Evolutionary conservation across 2,888 invertebrate species (phyloP), one percentile per base, ranked within the genome.

Genomic region (Dasypolia templi): DNA sequence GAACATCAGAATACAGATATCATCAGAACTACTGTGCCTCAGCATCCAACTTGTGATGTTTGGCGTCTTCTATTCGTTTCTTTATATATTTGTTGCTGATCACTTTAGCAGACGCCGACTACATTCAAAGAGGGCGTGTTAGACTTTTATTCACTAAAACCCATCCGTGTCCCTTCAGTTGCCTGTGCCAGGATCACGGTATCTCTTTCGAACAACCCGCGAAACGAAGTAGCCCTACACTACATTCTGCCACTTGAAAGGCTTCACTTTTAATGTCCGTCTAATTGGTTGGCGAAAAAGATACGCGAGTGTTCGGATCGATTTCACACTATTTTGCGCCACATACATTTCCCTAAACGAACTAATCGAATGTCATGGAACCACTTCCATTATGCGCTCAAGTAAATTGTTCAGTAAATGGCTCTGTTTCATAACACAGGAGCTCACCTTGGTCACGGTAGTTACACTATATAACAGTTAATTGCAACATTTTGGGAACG

Each of bases 381-480:
- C 14, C 32, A 14, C 51, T 46, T 46, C 44, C 29, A 73, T 26
- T 29, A 26, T 12, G 46, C 42, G 62, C 46, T 63, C 26, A n/a
- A 49, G 32, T 49, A 26, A 75, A 53, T 42, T 32, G 67, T 55
- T 81, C 22, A 39, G 35, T 75, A 58, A 70, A 55, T 63, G 35
- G 26, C 29, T 44, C 32, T 29, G 53, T 68, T 64, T 26, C 58
- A 59, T 61, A 68, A 55, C 56, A 56, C 79, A 64, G 67, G 75
- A 55, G 49, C 68, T 87, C 65, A 63, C 82, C 79, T 82, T 75
- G 76, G 84, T 70, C 81, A 75, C 86, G 83, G 56, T 81, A 51
- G n/a, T 76, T 77, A 75, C 69, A 62, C 76, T 62, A 51, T 56
- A 59, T 76, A 74, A 87, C 79, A 72, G 69, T 59, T 42, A 22